These are phyloP conservation scores for Chiroxiphia lanceolata DNA, from an alignment of 2,797 vertebrate species.

Conservation along the genomic window DNA sequence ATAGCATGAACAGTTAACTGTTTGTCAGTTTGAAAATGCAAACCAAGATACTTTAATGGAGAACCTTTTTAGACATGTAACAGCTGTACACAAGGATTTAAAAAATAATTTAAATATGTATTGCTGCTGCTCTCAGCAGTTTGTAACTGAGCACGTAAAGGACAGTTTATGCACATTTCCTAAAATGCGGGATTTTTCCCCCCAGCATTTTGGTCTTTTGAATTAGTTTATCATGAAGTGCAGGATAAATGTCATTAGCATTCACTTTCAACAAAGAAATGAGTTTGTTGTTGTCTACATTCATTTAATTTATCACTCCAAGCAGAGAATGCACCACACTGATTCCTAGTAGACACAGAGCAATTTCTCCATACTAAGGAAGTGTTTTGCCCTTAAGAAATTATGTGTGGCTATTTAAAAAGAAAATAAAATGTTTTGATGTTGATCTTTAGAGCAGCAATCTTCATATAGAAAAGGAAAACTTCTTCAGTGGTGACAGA, in stretches of 20 bases:
- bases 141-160: background rate
- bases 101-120: background rate
- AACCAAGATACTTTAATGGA: background rate
- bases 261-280: constrained; percentile 31
- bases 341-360: background rate
- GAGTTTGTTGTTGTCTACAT: background rate
- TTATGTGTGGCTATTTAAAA: background rate
- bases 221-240: constrained; percentile 30
- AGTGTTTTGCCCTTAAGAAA: constrained; percentile 1
- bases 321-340: background rate
- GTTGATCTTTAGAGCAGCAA: background rate
- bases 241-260: constrained; percentile 25
- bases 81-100: background rate
- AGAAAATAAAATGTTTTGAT: background rate
- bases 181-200: background rate
- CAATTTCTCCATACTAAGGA: background rate
- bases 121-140: background rate
- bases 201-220: background rate
- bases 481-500: background rate
- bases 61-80: background rate
- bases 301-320: constrained; percentile 37
- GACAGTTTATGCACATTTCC: background rate
- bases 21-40: background rate
- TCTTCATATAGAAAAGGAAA: background rate
- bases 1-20: background rate